These are phyloP conservation scores for Anagrus nilaparvatae DNA, from an alignment of 1,140 invertebrate species.

Conservation along the genomic window DNA sequence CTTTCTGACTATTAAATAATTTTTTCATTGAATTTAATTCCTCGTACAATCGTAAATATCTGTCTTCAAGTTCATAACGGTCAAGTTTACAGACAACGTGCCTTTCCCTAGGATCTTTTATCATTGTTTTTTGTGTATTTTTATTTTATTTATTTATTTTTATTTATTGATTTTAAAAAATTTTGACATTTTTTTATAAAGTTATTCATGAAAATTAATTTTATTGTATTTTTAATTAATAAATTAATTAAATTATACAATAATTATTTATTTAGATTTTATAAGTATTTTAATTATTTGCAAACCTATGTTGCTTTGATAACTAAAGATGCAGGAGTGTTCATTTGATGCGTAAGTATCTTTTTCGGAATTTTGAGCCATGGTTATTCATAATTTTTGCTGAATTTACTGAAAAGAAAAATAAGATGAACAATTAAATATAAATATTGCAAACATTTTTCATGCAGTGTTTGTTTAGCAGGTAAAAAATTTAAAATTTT, in stretches of 20 bases:
- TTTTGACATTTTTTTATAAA: too few species aligned
- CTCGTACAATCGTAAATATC: slow-evolving; percentile 33
- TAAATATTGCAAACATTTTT: slow-evolving; percentile 4
- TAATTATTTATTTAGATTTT: background rate
- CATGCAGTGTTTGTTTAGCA: too few species aligned
- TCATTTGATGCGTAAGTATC: slow-evolving; percentile 29
- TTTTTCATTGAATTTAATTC: slow-evolving; percentile 34
- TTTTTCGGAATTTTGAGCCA: slow-evolving; percentile 28
- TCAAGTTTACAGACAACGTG: slow-evolving; percentile 33
- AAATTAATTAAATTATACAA: background rate
- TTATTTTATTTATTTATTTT: too few species aligned
- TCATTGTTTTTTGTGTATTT: slow-evolving; percentile 16
- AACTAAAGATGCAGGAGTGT: slow-evolving; percentile 25
- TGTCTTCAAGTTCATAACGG: slow-evolving; percentile 36
- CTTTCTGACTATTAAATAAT: slow-evolving; percentile 34
- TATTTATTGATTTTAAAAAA: too few species aligned
- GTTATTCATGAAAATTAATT: too few species aligned
- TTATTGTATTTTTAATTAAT: background rate
- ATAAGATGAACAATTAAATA: slow-evolving; percentile 3
- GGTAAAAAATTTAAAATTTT: too few species aligned
- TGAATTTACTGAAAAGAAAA: slow-evolving; percentile 6
- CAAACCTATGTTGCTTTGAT: slow-evolving; percentile 26
- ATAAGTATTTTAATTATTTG: background rate
- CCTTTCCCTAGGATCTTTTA: slow-evolving; percentile 36
- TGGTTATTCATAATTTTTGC: slow-evolving; percentile 16